phyloP scores from a whole-genome alignment of 2,113 vertebrate species.

The Thunnus thynnus region DNA sequence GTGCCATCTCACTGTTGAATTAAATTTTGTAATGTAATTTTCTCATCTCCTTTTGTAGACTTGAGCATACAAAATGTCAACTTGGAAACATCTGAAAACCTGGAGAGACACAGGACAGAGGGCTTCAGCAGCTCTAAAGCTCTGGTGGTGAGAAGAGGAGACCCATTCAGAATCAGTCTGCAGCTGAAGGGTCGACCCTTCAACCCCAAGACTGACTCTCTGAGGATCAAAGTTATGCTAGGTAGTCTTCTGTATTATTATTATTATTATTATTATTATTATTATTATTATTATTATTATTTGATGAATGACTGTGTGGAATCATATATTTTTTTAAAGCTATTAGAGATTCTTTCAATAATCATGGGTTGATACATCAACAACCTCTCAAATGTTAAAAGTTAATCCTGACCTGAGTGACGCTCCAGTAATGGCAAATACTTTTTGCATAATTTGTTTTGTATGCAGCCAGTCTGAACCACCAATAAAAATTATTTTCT shows the following conservation, averaged over 20 bases:
- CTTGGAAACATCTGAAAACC: constrained; percentile 72
- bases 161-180: constrained; percentile 70
- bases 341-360: no score
- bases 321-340: no score
- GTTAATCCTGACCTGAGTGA: no score
- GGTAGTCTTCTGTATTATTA: constrained; percentile 57
- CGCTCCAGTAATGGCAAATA: no score
- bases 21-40: background rate
- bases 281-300: no score
- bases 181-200: constrained; percentile 61
- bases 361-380: no score
- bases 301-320: background rate
- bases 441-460: background rate
- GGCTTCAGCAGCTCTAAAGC: constrained; percentile 63
- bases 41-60: constrained; percentile 45
- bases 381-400: no score
- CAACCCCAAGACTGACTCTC: constrained; percentile 61
- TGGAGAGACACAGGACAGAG: constrained; percentile 70
- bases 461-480: background rate
- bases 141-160: constrained; percentile 84
- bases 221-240: constrained; percentile 71
- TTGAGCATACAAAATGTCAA: constrained; percentile 59
- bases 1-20: background rate
- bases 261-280: no score
- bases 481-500: background rate